Percentiles rank a stretch among this genome's conserved stretches.
phyloP scores from a whole-genome alignment of 2,888 invertebrate genomes.

The Ceratothoa steindachneri region DNA sequence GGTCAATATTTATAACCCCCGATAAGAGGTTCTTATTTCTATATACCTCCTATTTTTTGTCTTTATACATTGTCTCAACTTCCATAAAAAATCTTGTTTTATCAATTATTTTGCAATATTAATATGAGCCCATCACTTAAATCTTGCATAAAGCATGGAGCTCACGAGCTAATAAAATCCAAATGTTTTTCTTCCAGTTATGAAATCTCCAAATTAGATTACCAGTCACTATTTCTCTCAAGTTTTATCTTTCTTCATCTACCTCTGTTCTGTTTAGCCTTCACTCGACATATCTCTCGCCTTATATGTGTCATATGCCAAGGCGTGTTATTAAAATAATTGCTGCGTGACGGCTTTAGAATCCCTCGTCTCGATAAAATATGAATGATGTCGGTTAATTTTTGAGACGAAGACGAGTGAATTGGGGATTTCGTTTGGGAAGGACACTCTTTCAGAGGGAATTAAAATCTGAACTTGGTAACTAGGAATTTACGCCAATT shows the following conservation, averaged over 20 bases:
- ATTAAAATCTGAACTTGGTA: too few species aligned
- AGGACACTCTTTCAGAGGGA: too few species aligned
- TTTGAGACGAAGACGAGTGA: background rate
- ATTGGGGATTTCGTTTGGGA: too few species aligned
- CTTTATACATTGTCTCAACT: too few species aligned
- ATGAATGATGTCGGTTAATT: slow-evolving; percentile 6
- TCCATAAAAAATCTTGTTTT: too few species aligned
- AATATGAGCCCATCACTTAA: too few species aligned
- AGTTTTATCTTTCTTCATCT: background rate
- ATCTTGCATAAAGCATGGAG: background rate
- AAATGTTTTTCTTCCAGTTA: background rate
- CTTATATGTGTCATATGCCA: slow-evolving; percentile 10
- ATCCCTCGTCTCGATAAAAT: background rate
- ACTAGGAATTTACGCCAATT: too few species aligned
- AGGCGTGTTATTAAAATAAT: slow-evolving; percentile 2
- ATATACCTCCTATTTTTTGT: too few species aligned
- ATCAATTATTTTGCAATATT: too few species aligned
- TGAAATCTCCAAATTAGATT: background rate
- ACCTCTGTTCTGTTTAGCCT: background rate
- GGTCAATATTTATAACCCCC: too few species aligned
- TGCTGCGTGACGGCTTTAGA: background rate
- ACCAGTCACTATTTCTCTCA: background rate
- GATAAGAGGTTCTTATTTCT: too few species aligned
- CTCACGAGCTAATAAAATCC: background rate
- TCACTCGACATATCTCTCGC: background rate